Percentiles rank a stretch among this genome's conserved stretches.
These are phyloP conservation scores for Xanthia icteritia DNA, from an alignment of 2,888 invertebrate genomes.

Conservation along the genomic window DNA sequence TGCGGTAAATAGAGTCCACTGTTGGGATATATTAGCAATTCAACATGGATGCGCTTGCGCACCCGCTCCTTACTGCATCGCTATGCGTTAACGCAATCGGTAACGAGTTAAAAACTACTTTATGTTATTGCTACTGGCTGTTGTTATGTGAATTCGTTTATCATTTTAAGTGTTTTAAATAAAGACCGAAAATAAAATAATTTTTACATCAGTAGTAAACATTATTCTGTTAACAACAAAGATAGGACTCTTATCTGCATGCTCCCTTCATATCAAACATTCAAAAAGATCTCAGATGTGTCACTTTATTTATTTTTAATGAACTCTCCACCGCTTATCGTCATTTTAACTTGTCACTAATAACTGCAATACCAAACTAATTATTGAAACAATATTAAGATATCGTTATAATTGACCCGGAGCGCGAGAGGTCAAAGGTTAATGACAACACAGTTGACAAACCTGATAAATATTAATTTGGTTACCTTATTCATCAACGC, in stretches of 20 bases:
- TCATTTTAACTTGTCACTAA: slow-evolving; percentile 40
- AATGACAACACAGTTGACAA: slow-evolving; percentile 52
- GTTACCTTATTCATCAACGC: slow-evolving; percentile 86
- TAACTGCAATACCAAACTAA: slow-evolving; percentile 47
- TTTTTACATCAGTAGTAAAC: slow-evolving; percentile 27
- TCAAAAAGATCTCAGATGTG: slow-evolving; percentile 45
- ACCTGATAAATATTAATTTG: slow-evolving; percentile 40
- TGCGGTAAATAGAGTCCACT: slow-evolving; percentile 48
- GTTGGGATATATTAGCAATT: slow-evolving; percentile 37
- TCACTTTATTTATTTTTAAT: slow-evolving; percentile 55
- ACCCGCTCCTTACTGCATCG: slow-evolving; percentile 42
- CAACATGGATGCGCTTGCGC: slow-evolving; percentile 26
- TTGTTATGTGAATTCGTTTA: slow-evolving; percentile 37
- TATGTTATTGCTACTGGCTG: slow-evolving; percentile 43
- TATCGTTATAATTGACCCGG: slow-evolving; percentile 46
- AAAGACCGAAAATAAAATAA: slow-evolving; percentile 9
- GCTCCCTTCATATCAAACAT: slow-evolving; percentile 37
- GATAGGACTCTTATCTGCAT: slow-evolving; percentile 37
- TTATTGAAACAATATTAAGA: slow-evolving; percentile 46
- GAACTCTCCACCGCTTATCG: slow-evolving; percentile 43
- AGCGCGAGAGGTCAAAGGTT: slow-evolving; percentile 53
- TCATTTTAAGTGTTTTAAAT: slow-evolving; percentile 15
- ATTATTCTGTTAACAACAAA: slow-evolving; percentile 32
- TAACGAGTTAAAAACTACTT: slow-evolving; percentile 42
- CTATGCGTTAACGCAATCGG: slow-evolving; percentile 49